phyloP scores from a whole-genome alignment of 2,797 vertebrate species.

The Smutsia temminckii region DNA sequence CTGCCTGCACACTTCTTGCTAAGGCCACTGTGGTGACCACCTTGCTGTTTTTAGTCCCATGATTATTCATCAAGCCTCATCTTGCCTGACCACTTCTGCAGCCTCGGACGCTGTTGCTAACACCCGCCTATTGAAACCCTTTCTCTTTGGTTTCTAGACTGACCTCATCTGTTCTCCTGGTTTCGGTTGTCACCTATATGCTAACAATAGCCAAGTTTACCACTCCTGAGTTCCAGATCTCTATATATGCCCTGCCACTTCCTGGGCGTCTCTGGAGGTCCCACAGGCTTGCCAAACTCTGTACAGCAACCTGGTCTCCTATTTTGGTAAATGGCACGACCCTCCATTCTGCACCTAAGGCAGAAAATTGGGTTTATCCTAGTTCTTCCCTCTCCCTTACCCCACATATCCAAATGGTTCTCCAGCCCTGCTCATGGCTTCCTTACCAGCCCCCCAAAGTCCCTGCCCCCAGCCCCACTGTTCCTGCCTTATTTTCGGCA shows the following conservation, averaged over 20 bases:
- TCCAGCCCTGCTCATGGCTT: neutral
- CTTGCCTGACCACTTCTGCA: neutral
- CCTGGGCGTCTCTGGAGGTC: neutral
- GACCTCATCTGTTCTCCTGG: constrained; percentile 1
- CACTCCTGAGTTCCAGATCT: neutral
- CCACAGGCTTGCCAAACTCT: neutral
- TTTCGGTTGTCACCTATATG: constrained; percentile 17
- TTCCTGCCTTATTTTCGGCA: neutral
- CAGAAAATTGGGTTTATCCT: neutral
- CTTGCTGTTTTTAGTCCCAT: neutral
- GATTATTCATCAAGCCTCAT: neutral
- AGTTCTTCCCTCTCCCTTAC: neutral
- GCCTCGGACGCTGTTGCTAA: neutral
- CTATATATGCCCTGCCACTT: neutral
- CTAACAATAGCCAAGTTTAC: neutral
- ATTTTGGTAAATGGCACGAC: neutral
- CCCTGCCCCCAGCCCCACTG: accelerated
- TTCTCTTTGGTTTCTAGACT: constrained; percentile 48
- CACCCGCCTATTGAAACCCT: neutral
- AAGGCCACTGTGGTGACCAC: neutral
- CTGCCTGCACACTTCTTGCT: accelerated
- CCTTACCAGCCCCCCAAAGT: neutral
- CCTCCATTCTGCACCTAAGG: neutral
- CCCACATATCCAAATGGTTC: neutral
- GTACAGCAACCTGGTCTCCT: neutral